Base-by-base conservation (phyloP, 2,888 invertebrate species). In the Hypselothyrea guttata region DNA sequence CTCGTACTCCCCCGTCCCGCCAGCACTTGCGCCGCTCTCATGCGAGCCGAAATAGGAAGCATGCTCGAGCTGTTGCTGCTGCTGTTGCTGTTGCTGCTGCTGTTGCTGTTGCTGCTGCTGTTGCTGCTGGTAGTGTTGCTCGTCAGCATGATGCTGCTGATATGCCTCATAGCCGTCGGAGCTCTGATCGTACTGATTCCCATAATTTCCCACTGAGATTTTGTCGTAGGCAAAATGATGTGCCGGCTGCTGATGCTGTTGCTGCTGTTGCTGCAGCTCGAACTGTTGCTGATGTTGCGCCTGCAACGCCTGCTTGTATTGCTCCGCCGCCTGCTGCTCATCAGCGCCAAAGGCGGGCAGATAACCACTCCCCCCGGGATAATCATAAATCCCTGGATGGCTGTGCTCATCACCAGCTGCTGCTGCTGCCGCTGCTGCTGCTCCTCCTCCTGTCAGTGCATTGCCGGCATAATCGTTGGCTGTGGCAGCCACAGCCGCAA, bases 201-300 rank as follows among this genome's bases (percentile, higher is more conserved):
- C 77, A 84, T 86, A 87, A 84, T 88, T 87, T 58, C 87, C 87
- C 75, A 84, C 81, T 41, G 86, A 86, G 67, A 88, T 87, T 84
- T 88, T 89, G 67, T 88, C 88, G 68, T 79, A 87, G 27, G 84
- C 84, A 41, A 63, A 68, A 47, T 64, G 57, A 35, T 70, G 46
- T 34, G 47, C 53, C 49, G 47, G 37, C 56, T 59, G 60, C 22
- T 64, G 34, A 35, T 46, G 52, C 30, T 64, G 66, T 7, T 58
- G 77, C 16, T 42, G 33, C 31, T 41, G 49, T 27, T 63, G 66
- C 30, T 30, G 9, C 30, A 2, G n/a, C n/a, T 30, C 30, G 9
- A 30, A 16, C 12, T 41, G 22, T 1, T 27, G 40, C 3, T 41
- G 27, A 11, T 18, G 18, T 12, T 41, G 27, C n/a, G 38, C 38